Evolutionary conservation across 2,113 vertebrate species (phyloP), one percentile per base, ranked within the genome.

Genomic region (Symphodus melops): DNA sequence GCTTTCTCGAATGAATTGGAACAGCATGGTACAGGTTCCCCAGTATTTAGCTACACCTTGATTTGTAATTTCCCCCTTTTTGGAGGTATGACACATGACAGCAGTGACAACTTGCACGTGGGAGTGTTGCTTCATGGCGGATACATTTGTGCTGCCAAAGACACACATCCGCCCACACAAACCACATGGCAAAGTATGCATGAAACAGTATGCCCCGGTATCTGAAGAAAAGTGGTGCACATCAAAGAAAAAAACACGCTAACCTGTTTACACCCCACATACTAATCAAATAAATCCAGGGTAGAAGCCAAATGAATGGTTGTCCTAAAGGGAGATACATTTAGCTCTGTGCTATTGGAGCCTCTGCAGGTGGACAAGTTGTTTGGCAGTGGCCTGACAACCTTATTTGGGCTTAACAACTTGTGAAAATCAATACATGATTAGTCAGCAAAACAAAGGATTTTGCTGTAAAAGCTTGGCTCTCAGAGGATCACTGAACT

Each of bases 401-500:
- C 83, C 77, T 89, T 83, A 92, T 91, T 92, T 87, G 85, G 72
- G 80, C 85, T 85, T 84, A 87, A 80, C 91, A 81, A 90, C 86
- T 88, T 79, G 82, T 77, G 79, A 63, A 76, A 89, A 92, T 95
- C 93, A 81, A 94, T 95, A 92, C 13, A 36, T 60, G 92, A 93
- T 95, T 93, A 93, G 88, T 90, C 86, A 91, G 90, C 88, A 93
- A 92, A 92, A 92, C 91, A 92, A 93, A 87, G 85, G 86, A 91
- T 92, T 90, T 88, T 81, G 89, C 90, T 92, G 86, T 86, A 92
- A 90, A 92, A 91, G 91, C 88, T 69, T 11, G 57, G 82, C 81
- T 90, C 90, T 91, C 75, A 48, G 51, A 71, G 78, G 77, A 86
- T 82, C 79, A 68, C 57, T 72, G 60, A 88, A 84, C 77, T 82